These are phyloP conservation scores for Erynnis tages DNA, from an alignment of 2,888 invertebrate genomes.

Conservation along the genomic window DNA sequence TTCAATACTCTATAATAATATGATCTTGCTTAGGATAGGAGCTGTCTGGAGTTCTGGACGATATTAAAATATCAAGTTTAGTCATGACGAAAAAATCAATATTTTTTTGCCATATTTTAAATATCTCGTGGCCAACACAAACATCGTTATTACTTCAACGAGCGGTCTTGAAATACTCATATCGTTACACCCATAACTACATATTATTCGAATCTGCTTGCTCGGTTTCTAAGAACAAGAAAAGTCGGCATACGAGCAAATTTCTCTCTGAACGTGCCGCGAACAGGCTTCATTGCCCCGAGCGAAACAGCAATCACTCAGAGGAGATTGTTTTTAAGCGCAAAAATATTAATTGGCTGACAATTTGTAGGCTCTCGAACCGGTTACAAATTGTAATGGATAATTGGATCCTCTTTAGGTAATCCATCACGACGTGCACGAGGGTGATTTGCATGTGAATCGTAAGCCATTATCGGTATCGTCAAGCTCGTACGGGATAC, in stretches of 20 bases:
- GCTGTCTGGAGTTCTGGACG: too few relatives aligned
- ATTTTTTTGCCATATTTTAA: too few relatives aligned
- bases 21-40: too few relatives aligned
- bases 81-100: too few relatives aligned
- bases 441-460: constrained; percentile 16
- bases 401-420: constrained; percentile 43
- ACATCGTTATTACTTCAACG: constrained; percentile 3
- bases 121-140: too few relatives aligned
- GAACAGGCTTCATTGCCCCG: constrained; percentile 25
- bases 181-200: background rate
- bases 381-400: constrained; percentile 32
- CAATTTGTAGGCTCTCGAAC: constrained; percentile 46
- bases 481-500: background rate
- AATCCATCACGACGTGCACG: constrained; percentile 22
- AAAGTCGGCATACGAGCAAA: constrained; percentile 7
- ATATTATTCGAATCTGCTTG: background rate
- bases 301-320: constrained; percentile 41
- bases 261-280: constrained; percentile 19
- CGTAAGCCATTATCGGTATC: constrained; percentile 10
- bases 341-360: constrained; percentile 57
- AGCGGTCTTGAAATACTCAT: background rate
- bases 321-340: constrained; percentile 51
- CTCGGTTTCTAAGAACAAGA: constrained; percentile 16
- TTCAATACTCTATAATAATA: too few relatives aligned
- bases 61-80: too few relatives aligned